These are phyloP conservation scores for Auanema sp. DNA, from an alignment of 2,888 invertebrate species.

Conservation along the genomic window DNA sequence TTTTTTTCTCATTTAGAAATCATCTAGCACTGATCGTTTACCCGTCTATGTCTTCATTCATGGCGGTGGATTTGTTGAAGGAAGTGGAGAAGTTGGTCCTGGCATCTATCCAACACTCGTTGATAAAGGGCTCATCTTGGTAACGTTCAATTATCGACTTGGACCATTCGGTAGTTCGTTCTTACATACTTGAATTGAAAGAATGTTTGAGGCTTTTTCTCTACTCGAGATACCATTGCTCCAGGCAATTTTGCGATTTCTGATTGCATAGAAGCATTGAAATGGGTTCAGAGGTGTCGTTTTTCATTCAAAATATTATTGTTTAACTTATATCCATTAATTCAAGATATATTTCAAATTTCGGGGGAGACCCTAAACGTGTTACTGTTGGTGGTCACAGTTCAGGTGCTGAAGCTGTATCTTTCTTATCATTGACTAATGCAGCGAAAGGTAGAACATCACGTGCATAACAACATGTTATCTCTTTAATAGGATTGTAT, in stretches of 20 bases:
- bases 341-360: slow-evolving; percentile 27
- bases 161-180: slow-evolving; percentile 32
- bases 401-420: slow-evolving; percentile 40
- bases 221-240: slow-evolving; percentile 30
- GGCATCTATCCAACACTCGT: slow-evolving; percentile 33
- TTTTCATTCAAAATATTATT: neutral
- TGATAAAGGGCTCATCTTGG: slow-evolving; percentile 29
- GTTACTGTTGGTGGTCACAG: slow-evolving; percentile 40
- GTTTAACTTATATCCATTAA: neutral
- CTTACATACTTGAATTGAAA: neutral
- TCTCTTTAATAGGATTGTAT: slow-evolving; percentile 22
- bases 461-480: neutral
- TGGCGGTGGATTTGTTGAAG: slow-evolving; percentile 37
- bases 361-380: slow-evolving; percentile 32
- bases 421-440: slow-evolving; percentile 25
- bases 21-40: slow-evolving; percentile 22
- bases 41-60: slow-evolving; percentile 35
- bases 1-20: slow-evolving; percentile 21
- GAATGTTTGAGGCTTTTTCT: slow-evolving; percentile 29
- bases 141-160: slow-evolving; percentile 34
- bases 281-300: slow-evolving; percentile 30
- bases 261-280: slow-evolving; percentile 32
- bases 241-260: slow-evolving; percentile 37
- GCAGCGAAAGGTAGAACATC: slow-evolving; percentile 23
- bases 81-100: slow-evolving; percentile 27